Base-by-base conservation (phyloP, 2,797 vertebrate species). In the Hapalemur alaotrensis region DNA sequence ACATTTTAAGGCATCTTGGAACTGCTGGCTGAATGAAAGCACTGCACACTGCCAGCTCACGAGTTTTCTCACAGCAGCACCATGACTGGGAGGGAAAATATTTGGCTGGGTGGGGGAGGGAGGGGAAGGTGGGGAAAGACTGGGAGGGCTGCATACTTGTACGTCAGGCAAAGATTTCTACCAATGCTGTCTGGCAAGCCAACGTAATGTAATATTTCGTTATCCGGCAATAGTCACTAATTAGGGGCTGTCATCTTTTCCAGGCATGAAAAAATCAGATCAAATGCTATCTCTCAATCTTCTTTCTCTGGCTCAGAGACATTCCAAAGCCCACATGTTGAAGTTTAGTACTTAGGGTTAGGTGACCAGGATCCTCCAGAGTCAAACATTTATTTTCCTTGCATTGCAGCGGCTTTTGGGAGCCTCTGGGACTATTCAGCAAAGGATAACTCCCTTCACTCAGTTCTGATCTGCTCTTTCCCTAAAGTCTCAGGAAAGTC, bases 241-340 rank as follows among this genome's bases (percentile, higher is more conserved):
- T 98, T 97, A 98, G 94, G 93, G 78, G 30, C 91, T 97, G 97
- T 90, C 97, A 97, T 91, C 91, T 98, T 87, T 94, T 95, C 97
- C 96, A 83, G 48, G 79, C 65, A 84, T 23, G 97, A 61, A 89
- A 89, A 89, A 48, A 67, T 20, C 96, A 96, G 89, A 84, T 95
- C 95, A 93, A 95, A 52, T 48, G 94, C 97, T 67, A 97, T 91
- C 88, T 97, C 89, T 81, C 81, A 18, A 78, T 96, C 70, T 95
- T 97, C 95, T 57, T 92, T 86, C 78, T 92, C 41, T 86, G 54
- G 85, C 90, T 91, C 95, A 95, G 80, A n/a, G 10, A 93, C 6
- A 57, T 28, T 46, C 69, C 30, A 9, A 65, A 72, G 83, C 57
- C 85, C 23, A 46, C 17, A 50, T 11, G 30, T 4, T 92, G 65